Evolutionary conservation across 2,888 invertebrate genomes (phyloP).

Genomic region (Meteorus cinctellus): DNA sequence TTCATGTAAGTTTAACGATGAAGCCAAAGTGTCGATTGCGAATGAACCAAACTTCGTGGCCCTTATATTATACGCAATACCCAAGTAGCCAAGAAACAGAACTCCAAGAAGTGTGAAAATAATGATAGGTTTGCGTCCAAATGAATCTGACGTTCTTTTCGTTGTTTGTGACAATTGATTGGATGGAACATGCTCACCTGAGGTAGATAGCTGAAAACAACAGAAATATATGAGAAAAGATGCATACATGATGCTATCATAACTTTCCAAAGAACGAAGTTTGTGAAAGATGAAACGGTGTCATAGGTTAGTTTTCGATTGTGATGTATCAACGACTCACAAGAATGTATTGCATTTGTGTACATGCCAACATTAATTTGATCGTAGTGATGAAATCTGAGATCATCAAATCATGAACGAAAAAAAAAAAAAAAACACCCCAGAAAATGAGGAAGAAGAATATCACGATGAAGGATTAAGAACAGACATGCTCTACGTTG

Average conservation of each 20-base stretch:
- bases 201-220: constrained; percentile 26
- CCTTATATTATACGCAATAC: constrained; percentile 62
- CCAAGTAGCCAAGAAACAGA: constrained; percentile 65
- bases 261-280: no score
- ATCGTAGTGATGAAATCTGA: neutral
- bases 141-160: constrained; percentile 54
- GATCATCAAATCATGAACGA: neutral
- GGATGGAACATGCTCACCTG: neutral
- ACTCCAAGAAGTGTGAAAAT: constrained; percentile 55
- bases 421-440: neutral
- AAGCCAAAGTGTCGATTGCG: constrained; percentile 83
- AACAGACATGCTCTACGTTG: neutral
- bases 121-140: constrained; percentile 56
- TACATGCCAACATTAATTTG: neutral
- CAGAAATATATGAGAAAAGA: neutral
- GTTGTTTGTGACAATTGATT: constrained; percentile 47
- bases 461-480: neutral
- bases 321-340: constrained; percentile 56
- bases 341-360: constrained; percentile 59
- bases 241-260: neutral
- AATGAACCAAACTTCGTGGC: constrained; percentile 63
- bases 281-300: no score
- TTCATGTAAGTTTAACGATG: constrained; percentile 82
- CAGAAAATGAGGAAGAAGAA: neutral
- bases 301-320: neutral